Evolutionary conservation across 2,113 vertebrate genomes (phyloP), one percentile per base, ranked within the genome.

Genomic region (Narcine bancroftii): DNA sequence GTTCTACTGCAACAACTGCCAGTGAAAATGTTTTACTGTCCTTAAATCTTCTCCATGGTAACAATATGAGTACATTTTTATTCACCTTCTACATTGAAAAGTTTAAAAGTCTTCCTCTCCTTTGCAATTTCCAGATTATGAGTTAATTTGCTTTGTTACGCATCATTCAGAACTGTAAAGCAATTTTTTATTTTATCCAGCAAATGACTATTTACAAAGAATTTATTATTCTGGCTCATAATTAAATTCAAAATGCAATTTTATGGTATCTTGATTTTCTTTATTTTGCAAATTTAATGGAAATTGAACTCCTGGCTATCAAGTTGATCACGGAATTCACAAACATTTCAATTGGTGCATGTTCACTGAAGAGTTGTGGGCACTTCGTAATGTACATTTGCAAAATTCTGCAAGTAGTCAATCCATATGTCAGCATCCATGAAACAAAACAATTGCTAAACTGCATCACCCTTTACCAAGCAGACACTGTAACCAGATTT

Each of bases 211-310:
- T 42, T 69, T 42, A 36, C 33, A 29, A 69, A 42, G 63, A 91
- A 69, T 91, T 24, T 91, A 91, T 91, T 91, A 87, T 71, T 47
- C 89, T 47, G 13, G 42, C 11, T 47, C 11, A 69, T 66, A 91
- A 91, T 91, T 91, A 45, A 91, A 91, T 91, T 91, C 63, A 91
- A 91, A 91, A 66, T 91, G 65, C 89, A 91, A 66, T 91, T 91
- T 91, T 91, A 66, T 69, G 65, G 63, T 42, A 33, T 71, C 89
- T 91, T 87, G 26, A 47, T 69, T 33, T 47, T 24, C 66, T 69
- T 71, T 69, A 66, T 69, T 91, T 91, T 69, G 39, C 39, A 33
- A 91, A 91, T 71, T 91, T 26, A 69, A 69, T 91, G 89, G 65
- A 71, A 69, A 91, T 69, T 91, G 89, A 36, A 66, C 89, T 91